Conservation (phyloP, 2,888 invertebrate species). For the Eristalis pertinax region DNA sequence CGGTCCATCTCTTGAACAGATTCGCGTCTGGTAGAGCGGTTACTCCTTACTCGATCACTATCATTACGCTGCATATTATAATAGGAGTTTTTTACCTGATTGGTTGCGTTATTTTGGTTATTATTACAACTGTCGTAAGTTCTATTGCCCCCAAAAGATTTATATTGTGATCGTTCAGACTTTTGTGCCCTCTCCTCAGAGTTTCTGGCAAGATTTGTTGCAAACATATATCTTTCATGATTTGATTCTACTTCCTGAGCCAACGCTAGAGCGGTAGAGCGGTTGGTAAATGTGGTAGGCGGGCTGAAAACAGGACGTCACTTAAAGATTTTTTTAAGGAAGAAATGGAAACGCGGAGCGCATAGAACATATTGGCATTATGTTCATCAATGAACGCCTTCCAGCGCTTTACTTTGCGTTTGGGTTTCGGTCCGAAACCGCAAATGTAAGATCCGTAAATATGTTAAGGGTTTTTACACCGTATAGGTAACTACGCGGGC, state of each 20-base stretch:
- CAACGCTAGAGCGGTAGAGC: constrained; percentile 55
- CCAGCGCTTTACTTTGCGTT: no score
- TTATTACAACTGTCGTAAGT: constrained; percentile 17
- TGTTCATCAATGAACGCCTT: no score
- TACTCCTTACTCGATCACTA: no score
- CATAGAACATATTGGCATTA: constrained; percentile 39
- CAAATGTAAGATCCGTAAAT: no score
- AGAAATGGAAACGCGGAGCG: constrained; percentile 52
- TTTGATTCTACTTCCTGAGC: constrained; percentile 61
- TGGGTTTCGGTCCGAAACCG: no score
- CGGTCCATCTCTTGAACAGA: no score
- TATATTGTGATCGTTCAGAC: constrained; percentile 15
- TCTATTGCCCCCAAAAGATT: neutral
- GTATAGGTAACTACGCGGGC: constrained; percentile 45
- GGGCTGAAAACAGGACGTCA: constrained; percentile 54
- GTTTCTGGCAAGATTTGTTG: no score
- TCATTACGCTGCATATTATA: no score
- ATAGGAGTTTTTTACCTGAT: neutral
- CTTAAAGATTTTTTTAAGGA: constrained; percentile 42
- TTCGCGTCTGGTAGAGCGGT: no score
- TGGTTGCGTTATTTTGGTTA: constrained; percentile 10
- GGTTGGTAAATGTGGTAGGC: constrained; percentile 40
- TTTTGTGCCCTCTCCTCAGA: constrained; percentile 16
- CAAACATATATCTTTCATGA: constrained; percentile 53
- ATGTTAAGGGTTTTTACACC: constrained; percentile 30